Conservation (phyloP, 2,113 vertebrate species). For the Cervus canadensis region DNA sequence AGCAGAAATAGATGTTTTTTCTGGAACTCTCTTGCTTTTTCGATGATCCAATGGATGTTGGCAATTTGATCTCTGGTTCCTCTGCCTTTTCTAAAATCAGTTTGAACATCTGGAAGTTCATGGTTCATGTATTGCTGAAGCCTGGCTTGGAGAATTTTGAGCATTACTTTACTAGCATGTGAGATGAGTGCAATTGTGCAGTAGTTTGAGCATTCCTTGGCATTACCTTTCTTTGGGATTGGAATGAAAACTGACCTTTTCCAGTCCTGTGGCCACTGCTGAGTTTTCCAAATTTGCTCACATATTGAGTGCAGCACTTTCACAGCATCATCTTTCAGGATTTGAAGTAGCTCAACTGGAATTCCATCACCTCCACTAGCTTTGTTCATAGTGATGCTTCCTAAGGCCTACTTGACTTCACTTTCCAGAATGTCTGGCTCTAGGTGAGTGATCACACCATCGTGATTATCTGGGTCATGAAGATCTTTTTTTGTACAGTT, state of each 20-base stretch:
- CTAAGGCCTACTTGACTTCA: background rate
- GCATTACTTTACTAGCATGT: background rate
- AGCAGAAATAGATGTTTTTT: background rate
- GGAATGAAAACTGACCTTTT: background rate
- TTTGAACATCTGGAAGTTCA: background rate
- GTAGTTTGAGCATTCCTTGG: background rate
- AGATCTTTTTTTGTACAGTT: background rate
- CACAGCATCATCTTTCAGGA: background rate
- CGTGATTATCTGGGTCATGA: background rate
- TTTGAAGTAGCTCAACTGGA: background rate
- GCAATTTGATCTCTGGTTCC: background rate
- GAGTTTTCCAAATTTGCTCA: background rate
- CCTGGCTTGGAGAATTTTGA: too few relatives aligned
- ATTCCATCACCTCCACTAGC: background rate
- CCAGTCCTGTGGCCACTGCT: background rate
- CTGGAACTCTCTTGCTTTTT: background rate
- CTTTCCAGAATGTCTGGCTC: background rate
- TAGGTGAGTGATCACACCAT: background rate
- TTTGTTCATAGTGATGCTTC: background rate
- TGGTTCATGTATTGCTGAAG: fast-evolving
- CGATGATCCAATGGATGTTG: fast-evolving
- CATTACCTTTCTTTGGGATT: background rate
- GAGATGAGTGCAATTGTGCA: background rate
- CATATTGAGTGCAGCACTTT: background rate
- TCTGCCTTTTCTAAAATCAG: background rate